Evolutionary conservation across 2,797 vertebrate species (phyloP), one percentile per base, ranked within the genome.

Genomic region (Thripadectes ignobilis): DNA sequence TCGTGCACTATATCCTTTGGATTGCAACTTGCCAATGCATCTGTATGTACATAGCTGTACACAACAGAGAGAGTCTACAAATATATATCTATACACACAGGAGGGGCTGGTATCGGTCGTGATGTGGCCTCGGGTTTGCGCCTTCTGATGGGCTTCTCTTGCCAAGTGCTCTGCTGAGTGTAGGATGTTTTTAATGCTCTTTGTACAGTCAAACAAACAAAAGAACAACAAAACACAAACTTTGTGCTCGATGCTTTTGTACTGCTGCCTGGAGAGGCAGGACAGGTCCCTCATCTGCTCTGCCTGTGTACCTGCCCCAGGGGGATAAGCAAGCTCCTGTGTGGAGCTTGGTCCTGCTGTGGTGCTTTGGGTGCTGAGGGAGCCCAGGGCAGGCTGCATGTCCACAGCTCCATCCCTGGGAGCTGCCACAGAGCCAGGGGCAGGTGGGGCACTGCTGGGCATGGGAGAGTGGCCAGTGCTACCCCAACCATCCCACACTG

Each of bases 1-100:
- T 95, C 51, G 39, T n/a, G 95, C 93, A 73, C 92, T 92, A 18
- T 76, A 62, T 41, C 39, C 96, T 94, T 95, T 58, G 95, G 88
- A 85, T 72, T 69, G 96, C 95, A 91, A 91, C 93, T 97, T 92
- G 96, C 96, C 88, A 75, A 90, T 91, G 97, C 94, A 68, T 68
- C 84, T 96, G 95, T 93, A 80, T 87, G 96, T 95, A 96, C 93
- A 43, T 21, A 61, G 77, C 95, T 95, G 93, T n/a, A 43, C 94
- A n/a, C 88, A 63, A 39, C 77, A 27, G 49, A 39, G 76, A 86
- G 65, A 36, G 24, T 23, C 76, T 22, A 18, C 76, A 76, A 90
- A 95, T 52, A 85, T 79, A 94, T 81, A 81, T 94, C 79, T 91
- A 75, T 46, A 61, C 54, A 57, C 73, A 77, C 85, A 65, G 89